Evolutionary conservation across 2,888 invertebrate genomes (phyloP).

Genomic region (Zele albiditarsus): DNA sequence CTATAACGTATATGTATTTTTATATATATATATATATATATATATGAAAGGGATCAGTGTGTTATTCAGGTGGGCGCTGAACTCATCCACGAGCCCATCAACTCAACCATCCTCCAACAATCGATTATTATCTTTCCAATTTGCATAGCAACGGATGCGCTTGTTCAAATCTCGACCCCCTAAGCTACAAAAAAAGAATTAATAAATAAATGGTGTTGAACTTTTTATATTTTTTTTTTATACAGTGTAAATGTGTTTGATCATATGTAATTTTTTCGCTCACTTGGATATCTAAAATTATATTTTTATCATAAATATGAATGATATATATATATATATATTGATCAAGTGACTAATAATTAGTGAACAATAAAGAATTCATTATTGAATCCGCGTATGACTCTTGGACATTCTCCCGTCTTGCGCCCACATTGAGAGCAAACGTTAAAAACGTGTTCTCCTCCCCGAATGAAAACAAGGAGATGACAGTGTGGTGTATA

Average conservation of each 20-base stretch:
- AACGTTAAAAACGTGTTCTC: background rate
- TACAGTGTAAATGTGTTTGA: background rate
- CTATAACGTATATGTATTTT: background rate
- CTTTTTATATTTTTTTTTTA: background rate
- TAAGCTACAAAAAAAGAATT: slow-evolving; percentile 48
- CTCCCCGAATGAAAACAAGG: background rate
- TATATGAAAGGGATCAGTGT: slow-evolving; percentile 48
- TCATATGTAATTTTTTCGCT: background rate
- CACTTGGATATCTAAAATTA: too few relatives aligned
- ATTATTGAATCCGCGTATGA: background rate
- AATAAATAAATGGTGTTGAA: background rate
- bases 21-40: slow-evolving; percentile 22
- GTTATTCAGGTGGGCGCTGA: slow-evolving; percentile 55
- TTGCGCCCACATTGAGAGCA: background rate
- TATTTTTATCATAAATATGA: too few relatives aligned
- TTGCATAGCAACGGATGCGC: slow-evolving; percentile 68
- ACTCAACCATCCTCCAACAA: slow-evolving; percentile 67
- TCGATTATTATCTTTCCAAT: slow-evolving; percentile 73
- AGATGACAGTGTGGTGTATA: slow-evolving; percentile 41
- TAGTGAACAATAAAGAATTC: background rate
- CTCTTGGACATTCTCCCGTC: background rate
- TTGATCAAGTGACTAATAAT: background rate
- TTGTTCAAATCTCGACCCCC: slow-evolving; percentile 66
- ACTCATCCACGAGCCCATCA: slow-evolving; percentile 69
- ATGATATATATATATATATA: background rate